Evolutionary conservation across 2,113 vertebrate species (phyloP), one percentile per base, ranked within the genome.

Genomic region (Ardeotis arabs): DNA sequence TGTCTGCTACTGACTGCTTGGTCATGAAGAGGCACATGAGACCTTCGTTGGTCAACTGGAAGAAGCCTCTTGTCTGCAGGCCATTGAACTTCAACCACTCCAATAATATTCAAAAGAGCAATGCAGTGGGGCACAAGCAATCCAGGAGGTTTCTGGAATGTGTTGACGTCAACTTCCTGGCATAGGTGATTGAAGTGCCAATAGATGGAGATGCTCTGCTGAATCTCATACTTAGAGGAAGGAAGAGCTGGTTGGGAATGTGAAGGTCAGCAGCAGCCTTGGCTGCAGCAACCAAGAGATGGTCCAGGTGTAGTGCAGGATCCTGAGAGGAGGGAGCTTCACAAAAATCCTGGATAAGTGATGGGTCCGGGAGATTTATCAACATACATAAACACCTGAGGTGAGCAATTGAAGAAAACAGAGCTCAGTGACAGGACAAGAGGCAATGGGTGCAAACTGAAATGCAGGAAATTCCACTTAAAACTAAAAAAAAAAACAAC

Each of bases 1-100:
- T 49, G 10, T n/a, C 35, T 58, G 17, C 16, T 77, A 23, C 0
- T 0, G 69, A 85, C 11, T 0, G 0, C 10, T 16, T 53, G 6
- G 6, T 68, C 25, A 52, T 41, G 25, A 90, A 50, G 10, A 74
- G 16, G 56, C 15, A 84, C 19, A 24, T 70, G 14, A 91, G 55
- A 52, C 29, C 5, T 53, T 74, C 14, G 68, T 72, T 72, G 5
- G 23, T 22, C 29, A 86, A 6, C 10, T 64, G 33, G 39, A 79
- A 79, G 58, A 88, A 41, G 7, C 5, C 14, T 81, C 22, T 63
- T 55, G 13, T 53, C 79, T 52, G 14, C 62, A 84, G 33, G 45
- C 4, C 22, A 7, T 19, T 1, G 33, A 62, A 52, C 14, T n/a
- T 81, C 10, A 77, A 35, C 7, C 14, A 52, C 20, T 4, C 20